phyloP scores from a whole-genome alignment of 2,797 vertebrate species.

The Cynopterus sphinx region DNA sequence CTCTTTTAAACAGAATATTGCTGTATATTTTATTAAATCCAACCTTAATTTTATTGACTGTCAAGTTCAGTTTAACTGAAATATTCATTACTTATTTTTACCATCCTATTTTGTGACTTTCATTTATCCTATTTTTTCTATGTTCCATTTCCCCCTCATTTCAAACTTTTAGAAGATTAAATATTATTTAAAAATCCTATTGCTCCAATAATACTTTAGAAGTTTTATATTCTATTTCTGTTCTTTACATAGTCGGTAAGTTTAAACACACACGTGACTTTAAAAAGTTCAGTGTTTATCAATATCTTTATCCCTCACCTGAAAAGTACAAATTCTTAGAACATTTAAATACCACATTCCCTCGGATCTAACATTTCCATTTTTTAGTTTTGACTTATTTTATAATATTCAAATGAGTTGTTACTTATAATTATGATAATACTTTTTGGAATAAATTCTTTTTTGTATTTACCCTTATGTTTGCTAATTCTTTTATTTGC shows the following conservation, averaged over 20 bases:
- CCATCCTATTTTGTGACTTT: background rate
- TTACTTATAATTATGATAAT: background rate
- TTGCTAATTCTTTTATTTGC: background rate
- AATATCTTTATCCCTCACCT: background rate
- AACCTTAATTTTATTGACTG: background rate
- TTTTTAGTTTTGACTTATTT: background rate
- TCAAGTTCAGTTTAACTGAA: background rate
- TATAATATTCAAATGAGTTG: background rate
- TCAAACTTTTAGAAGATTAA: background rate
- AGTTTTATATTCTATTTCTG: background rate
- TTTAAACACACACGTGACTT: background rate
- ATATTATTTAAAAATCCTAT: background rate
- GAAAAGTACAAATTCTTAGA: background rate
- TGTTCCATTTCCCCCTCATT: background rate
- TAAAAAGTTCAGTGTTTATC: background rate
- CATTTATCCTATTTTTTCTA: background rate
- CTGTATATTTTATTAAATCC: constrained; percentile 26
- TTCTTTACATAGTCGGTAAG: background rate
- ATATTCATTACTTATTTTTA: background rate
- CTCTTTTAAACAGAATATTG: background rate
- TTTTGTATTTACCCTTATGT: background rate
- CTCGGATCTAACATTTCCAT: background rate
- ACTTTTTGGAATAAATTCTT: background rate
- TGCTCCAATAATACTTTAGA: background rate
- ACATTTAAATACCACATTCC: background rate